phyloP scores from a whole-genome alignment of 2,888 invertebrate species.

The Temnothorax rugatulus region DNA sequence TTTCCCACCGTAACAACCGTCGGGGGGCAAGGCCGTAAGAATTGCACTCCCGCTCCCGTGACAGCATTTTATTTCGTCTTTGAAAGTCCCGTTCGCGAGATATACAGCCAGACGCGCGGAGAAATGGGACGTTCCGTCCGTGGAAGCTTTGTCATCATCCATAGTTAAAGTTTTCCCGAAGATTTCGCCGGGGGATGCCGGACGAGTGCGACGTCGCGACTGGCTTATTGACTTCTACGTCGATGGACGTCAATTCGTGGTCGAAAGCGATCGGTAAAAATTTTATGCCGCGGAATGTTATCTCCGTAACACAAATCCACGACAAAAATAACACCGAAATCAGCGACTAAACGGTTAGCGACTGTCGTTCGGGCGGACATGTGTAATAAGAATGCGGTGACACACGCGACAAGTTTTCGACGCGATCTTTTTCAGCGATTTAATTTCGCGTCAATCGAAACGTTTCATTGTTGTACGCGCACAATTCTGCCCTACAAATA shows the following conservation, averaged over 20 bases:
- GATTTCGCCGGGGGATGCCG: constrained; percentile 40
- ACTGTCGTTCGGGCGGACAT: not conserved
- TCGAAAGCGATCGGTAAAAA: constrained; percentile 48
- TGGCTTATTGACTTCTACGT: constrained; percentile 44
- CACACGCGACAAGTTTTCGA: not conserved
- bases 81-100: constrained; percentile 53
- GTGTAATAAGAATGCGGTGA: constrained; percentile 1
- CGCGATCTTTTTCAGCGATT: constrained; percentile 20
- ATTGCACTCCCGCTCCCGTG: constrained; percentile 15
- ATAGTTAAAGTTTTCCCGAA: constrained; percentile 43
- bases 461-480: constrained; percentile 3
- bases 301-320: not conserved
- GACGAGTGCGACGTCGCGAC: not conserved
- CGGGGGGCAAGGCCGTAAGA: constrained; percentile 10
- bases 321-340: constrained; percentile 15
- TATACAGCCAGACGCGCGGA: not conserved
- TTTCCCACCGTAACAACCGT: constrained; percentile 27
- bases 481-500: constrained; percentile 19
- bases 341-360: not conserved
- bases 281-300: constrained; percentile 29
- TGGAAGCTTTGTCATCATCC: constrained; percentile 42
- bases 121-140: constrained; percentile 19
- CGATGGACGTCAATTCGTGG: constrained; percentile 23
- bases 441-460: constrained; percentile 33
- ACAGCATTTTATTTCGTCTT: constrained; percentile 46